Percentiles rank a stretch among this genome's conserved stretches.
phyloP scores from a whole-genome alignment of 2,113 vertebrate genomes.

The Hepsetus odoe region DNA sequence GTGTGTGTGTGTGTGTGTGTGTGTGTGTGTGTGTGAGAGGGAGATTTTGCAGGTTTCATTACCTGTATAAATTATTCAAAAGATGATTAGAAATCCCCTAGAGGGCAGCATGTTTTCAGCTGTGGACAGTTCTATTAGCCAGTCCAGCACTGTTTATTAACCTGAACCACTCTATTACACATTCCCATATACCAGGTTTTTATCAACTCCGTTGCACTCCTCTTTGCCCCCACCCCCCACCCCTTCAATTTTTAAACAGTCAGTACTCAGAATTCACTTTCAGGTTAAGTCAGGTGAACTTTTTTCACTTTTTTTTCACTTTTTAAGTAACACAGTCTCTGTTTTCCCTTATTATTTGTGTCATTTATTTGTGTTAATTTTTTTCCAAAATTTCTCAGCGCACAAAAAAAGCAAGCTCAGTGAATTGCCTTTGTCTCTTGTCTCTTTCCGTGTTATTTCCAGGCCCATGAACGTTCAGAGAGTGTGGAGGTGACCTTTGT shows the following conservation, averaged over 20 bases:
- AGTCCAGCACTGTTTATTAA: constrained; percentile 59
- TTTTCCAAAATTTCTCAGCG: too few relatives aligned
- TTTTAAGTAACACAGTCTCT: too few relatives aligned
- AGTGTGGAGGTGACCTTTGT: constrained; percentile 94
- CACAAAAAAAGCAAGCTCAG: neutral
- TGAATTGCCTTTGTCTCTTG: neutral
- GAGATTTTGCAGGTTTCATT: constrained; percentile 52
- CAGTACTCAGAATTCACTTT: neutral
- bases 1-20: neutral
- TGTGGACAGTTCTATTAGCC: constrained; percentile 52
- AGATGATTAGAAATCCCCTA: constrained; percentile 52
- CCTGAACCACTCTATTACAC: constrained; percentile 44
- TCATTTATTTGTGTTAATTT: too few relatives aligned
- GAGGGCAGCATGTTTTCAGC: constrained; percentile 43
- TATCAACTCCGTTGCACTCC: constrained; percentile 23
- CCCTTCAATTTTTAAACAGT: neutral
- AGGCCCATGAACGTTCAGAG: constrained; percentile 95
- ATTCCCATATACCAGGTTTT: constrained; percentile 29
- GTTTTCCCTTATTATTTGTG: too few relatives aligned
- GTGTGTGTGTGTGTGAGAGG: constrained; percentile 15
- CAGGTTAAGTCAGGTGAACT: too few relatives aligned
- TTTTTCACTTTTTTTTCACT: too few relatives aligned
- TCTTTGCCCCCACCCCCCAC: neutral
- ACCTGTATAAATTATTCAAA: constrained; percentile 61
- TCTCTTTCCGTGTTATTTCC: neutral